Evolutionary conservation across 2,113 vertebrate genomes (phyloP), one percentile per base, ranked within the genome.

Genomic region (Microtus richardsoni): DNA sequence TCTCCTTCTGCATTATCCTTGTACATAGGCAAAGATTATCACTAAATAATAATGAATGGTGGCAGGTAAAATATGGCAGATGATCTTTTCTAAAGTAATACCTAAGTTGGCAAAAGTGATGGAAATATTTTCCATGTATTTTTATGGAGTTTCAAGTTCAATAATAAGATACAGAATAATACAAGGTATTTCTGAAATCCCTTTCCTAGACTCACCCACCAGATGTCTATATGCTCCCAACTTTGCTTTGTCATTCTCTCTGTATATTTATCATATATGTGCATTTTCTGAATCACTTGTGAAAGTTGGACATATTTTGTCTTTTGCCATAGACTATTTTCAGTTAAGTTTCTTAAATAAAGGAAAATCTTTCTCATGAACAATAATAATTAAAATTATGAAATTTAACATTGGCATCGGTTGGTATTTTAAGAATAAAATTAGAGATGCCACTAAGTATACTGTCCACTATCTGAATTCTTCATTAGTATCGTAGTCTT

Each of bases 1-100:
- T 44, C 47, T 66, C 54, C 58, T 89, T 17, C 33, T 70, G 17
- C 79, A 64, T 39, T 92, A 66, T 75, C 88, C 60, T 24, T 89
- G 19, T 2, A 91, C 26, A 75, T 9, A 54, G 33, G n/a, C 87
- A 88, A 91, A 94, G 21, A 74, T 26, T 73, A 86, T 91, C 41
- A 88, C 36, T 75, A 60, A 33, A 68, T 13, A 91, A 30, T 89
- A 68, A 84, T 79, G 44, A 91, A 87, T 2, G 73, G 89, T 54
- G 54, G 64, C 70, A 92, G n/a, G 21, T 64, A 74, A 78, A 66
- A 74, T 5, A 58, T 9, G 58, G 77, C 41, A 77, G 33, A 0
- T 74, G 2, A 60, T 54, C 13, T 68, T 89, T 88, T 79, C 66
- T 84, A 95, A 92, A 75, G 11, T 91, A n/a, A 36, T 19, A 93